Evolutionary conservation across 2,797 vertebrate genomes (phyloP), one percentile per base, ranked within the genome.

Genomic region (Argentina silus): DNA sequence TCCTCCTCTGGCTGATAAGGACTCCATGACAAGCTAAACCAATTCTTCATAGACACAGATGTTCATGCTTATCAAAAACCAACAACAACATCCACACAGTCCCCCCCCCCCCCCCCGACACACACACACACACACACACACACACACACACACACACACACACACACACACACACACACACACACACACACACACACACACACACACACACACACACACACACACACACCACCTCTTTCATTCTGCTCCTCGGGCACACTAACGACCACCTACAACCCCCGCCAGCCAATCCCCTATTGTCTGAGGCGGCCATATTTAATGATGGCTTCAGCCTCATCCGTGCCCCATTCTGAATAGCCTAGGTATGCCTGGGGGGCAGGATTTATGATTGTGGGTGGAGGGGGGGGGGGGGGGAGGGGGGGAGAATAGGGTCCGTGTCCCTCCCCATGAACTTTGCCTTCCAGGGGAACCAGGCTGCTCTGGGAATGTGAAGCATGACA

Each of bases 401-500:
- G 78, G 63, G 75, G 75, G 67, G 60, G 21, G n/a, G n/a, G n/a
- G n/a, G n/a, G n/a, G n/a, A n/a, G 14, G 14, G 60, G 17, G 65
- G 73, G 74, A 80, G 77, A 82, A 88, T 67, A 80, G 47, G 84
- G 79, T 82, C 86, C n/a, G 43, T 81, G 81, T 84, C 81, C 85
- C 82, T 87, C 86, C 82, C 83, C 51, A 76, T 87, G 86, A 76
- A 78, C 57, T 60, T 48, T 10, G 73, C 63, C 70, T 70, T 70
- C 69, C 56, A 69, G 73, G 67, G 83, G 88, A 87, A 88, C 82
- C 78, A 74, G 86, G 83, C 88, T 89, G 83, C 79, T 84, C 88
- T 87, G 83, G 92, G 93, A 94, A 94, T 94, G 90, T 79, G 81
- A 92, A 83, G 91, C 90, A 91, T 93, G 91, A 87, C 70, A 75